These are phyloP conservation scores for Sarcophaga variegata DNA, from an alignment of 2,888 invertebrate species.

Conservation along the genomic window DNA sequence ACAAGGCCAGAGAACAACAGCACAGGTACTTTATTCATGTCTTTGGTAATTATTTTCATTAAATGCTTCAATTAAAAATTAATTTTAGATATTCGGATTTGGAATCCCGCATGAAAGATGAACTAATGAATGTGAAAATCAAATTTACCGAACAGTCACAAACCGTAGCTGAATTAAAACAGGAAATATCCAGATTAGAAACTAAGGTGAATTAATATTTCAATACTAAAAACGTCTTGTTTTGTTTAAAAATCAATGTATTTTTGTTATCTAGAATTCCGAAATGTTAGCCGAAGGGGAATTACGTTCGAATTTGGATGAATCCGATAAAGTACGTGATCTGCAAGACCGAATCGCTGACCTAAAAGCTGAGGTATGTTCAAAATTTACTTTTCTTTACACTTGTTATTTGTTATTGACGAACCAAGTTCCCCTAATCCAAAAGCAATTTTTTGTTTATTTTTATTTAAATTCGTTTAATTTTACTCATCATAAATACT, in stretches of 20 bases:
- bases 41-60: background rate
- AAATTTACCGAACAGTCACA: constrained; percentile 97
- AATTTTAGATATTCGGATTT: constrained; percentile 81
- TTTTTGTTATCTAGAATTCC: constrained; percentile 87
- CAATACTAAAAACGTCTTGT: too few relatives aligned
- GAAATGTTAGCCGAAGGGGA: constrained; percentile 97
- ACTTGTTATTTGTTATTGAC: constrained; percentile 35
- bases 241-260: background rate
- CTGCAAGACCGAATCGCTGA: constrained; percentile 96
- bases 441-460: constrained; percentile 17
- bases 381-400: constrained; percentile 41
- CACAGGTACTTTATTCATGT: constrained; percentile 83
- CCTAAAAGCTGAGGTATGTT: constrained; percentile 94
- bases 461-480: constrained; percentile 27
- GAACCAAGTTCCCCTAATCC: constrained; percentile 62
- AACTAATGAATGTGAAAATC: constrained; percentile 95
- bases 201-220: constrained; percentile 86
- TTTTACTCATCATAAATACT: constrained; percentile 22
- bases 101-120: constrained; percentile 87
- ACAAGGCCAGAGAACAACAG: constrained; percentile 91
- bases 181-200: constrained; percentile 96
- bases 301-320: constrained; percentile 91
- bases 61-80: background rate
- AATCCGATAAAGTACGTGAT: constrained; percentile 93
- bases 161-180: constrained; percentile 94